phyloP scores from a whole-genome alignment of 1,140 invertebrate species.

The Lucilia sericata region DNA sequence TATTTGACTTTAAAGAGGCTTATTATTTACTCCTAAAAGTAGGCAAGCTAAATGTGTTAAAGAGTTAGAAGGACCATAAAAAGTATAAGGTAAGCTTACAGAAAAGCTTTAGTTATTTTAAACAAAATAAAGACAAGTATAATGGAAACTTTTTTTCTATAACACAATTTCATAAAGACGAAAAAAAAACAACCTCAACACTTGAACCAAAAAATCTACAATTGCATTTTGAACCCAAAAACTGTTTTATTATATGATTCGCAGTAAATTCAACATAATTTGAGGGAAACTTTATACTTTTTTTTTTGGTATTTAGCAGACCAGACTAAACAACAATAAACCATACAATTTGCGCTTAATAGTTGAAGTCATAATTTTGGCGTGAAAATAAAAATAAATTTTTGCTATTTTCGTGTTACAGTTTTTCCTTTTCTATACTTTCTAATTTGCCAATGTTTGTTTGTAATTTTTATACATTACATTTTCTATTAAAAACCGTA shows the following conservation, averaged over 20 bases:
- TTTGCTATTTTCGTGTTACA: not conserved
- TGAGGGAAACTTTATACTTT: not conserved
- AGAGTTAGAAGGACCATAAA: too few relatives aligned
- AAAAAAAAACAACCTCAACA: not conserved
- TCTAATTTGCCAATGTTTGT: not conserved
- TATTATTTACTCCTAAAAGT: too few relatives aligned
- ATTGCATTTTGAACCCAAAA: constrained; percentile 25
- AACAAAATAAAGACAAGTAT: too few relatives aligned
- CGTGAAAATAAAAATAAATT: not conserved
- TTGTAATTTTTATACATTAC: not conserved
- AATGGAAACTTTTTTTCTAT: too few relatives aligned
- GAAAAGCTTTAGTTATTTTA: too few relatives aligned
- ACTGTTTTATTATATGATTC: constrained; percentile 20
- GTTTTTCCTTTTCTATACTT: not conserved
- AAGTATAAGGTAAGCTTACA: too few relatives aligned
- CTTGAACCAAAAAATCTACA: not conserved
- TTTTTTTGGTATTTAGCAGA: not conserved
- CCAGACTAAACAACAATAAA: constrained; percentile 15
- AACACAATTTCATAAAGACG: not conserved
- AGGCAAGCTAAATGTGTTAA: too few relatives aligned
- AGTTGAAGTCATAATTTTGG: constrained; percentile 18
- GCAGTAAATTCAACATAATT: constrained; percentile 22
- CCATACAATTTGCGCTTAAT: not conserved
- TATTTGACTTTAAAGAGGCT: too few relatives aligned
- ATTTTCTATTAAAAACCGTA: not conserved